Evolutionary conservation across 2,113 vertebrate genomes (phyloP).

Genomic region (Myrmophylax atrothorax): DNA sequence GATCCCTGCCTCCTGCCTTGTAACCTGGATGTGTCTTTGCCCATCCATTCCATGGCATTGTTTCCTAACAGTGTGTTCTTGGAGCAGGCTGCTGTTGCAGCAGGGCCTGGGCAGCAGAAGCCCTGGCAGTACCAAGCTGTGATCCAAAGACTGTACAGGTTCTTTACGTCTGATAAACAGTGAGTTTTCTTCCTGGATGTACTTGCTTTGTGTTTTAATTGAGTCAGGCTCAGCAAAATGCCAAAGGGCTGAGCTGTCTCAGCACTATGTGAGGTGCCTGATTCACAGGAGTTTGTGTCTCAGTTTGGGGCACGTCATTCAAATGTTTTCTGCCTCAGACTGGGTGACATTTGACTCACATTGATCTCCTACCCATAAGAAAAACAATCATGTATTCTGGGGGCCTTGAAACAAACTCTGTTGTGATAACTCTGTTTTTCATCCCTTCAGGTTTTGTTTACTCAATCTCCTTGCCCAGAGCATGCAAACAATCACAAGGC

Average conservation of each 20-base stretch:
- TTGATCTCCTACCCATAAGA: not conserved
- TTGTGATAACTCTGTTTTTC: not conserved
- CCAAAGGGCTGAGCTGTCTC: not conserved
- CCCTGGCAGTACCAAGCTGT: not conserved
- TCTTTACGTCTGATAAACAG: constrained; percentile 20
- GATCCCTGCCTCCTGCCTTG: not conserved
- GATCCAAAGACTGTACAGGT: not conserved
- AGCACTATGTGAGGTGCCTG: not conserved
- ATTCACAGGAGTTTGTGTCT: not conserved
- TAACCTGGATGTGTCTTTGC: not conserved
- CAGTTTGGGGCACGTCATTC: not conserved
- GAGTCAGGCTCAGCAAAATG: not conserved
- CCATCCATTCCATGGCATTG: not conserved
- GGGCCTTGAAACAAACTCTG: not conserved
- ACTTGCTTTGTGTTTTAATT: not conserved
- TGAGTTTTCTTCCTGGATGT: not conserved
- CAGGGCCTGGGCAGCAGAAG: not conserved
- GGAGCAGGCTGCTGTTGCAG: constrained; percentile 24
- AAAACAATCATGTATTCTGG: not conserved
- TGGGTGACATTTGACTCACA: not conserved
- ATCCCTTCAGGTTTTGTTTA: not conserved
- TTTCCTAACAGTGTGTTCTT: not conserved
- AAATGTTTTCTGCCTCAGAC: not conserved
- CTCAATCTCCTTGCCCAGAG: not conserved
- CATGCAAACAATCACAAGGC: not conserved